Conservation (phyloP, 2,113 vertebrate genomes). For the Stegostoma tigrinum region DNA sequence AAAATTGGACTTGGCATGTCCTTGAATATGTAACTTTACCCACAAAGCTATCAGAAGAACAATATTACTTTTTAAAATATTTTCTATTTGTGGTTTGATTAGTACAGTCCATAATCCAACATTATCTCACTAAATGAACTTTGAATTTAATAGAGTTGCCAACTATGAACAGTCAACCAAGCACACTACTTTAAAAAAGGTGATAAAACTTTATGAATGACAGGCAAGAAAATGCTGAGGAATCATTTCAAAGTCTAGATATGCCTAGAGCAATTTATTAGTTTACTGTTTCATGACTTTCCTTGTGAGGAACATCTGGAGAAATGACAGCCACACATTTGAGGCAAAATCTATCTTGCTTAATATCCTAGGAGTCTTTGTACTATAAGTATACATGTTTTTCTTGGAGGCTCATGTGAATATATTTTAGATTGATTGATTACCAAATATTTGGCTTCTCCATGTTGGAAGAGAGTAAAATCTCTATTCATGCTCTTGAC, state of each 20-base stretch:
- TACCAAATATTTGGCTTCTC: not conserved
- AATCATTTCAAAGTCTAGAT: not conserved
- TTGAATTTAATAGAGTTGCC: not conserved
- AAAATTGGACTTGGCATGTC: not conserved
- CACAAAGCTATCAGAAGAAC: not conserved
- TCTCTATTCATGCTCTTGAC: not conserved
- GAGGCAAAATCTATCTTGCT: not conserved
- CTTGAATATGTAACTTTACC: not conserved
- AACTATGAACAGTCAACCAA: not conserved
- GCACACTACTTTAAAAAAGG: not conserved
- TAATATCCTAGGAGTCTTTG: not conserved
- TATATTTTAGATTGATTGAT: conserved; percentile 30
- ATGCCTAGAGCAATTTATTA: not conserved
- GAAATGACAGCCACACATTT: not conserved
- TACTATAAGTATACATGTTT: not conserved
- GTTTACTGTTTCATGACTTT: not conserved
- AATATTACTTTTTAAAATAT: not conserved
- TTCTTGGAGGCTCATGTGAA: not conserved
- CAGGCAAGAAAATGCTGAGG: not conserved
- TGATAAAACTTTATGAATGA: not conserved
- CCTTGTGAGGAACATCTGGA: not conserved
- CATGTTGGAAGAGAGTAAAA: not conserved
- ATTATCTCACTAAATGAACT: not conserved
- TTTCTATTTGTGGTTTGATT: not conserved
- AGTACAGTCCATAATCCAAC: not conserved